phyloP scores from a whole-genome alignment of 1,140 invertebrate genomes.

The Lysiphlebus fabarum region DNA sequence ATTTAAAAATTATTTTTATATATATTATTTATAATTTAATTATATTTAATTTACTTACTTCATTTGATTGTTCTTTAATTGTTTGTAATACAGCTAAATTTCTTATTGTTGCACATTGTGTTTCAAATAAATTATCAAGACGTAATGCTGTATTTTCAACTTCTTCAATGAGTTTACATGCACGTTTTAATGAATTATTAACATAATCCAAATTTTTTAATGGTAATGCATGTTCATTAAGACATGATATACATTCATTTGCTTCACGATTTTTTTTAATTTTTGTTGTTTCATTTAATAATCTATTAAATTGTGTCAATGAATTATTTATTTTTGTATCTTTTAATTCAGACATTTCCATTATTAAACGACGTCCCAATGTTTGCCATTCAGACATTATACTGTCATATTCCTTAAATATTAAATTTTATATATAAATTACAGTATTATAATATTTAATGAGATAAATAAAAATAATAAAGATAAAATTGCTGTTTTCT shows the following conservation, averaged over 20 bases:
- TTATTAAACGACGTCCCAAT: constrained; percentile 47
- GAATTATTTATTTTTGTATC: constrained; percentile 47
- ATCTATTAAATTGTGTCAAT: constrained; percentile 48
- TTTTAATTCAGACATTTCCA: constrained; percentile 53
- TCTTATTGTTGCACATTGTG: constrained; percentile 49
- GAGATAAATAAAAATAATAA: not conserved
- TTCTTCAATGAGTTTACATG: constrained; percentile 48
- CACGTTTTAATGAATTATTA: constrained; percentile 38
- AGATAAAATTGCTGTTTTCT: constrained; percentile 10
- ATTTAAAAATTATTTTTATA: constrained; percentile 3
- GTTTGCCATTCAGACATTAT: constrained; percentile 53
- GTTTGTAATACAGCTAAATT: constrained; percentile 51
- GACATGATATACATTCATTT: constrained; percentile 41
- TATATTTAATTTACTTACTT: constrained; percentile 37
- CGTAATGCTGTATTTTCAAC: constrained; percentile 51
- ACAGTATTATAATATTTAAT: not conserved
- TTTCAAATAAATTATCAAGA: constrained; percentile 52
- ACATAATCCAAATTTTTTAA: constrained; percentile 47
- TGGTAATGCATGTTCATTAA: constrained; percentile 47
- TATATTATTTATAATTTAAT: not conserved
- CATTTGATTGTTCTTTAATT: constrained; percentile 52
- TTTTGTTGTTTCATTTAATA: constrained; percentile 47
- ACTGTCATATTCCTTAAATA: constrained; percentile 50
- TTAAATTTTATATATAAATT: constrained; percentile 21
- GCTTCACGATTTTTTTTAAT: constrained; percentile 49